A percentile compares a stretch with the other conserved stretches of the same genome.
phyloP scores from a whole-genome alignment of 2,888 invertebrate genomes.

The Andrena bucephala region DNA sequence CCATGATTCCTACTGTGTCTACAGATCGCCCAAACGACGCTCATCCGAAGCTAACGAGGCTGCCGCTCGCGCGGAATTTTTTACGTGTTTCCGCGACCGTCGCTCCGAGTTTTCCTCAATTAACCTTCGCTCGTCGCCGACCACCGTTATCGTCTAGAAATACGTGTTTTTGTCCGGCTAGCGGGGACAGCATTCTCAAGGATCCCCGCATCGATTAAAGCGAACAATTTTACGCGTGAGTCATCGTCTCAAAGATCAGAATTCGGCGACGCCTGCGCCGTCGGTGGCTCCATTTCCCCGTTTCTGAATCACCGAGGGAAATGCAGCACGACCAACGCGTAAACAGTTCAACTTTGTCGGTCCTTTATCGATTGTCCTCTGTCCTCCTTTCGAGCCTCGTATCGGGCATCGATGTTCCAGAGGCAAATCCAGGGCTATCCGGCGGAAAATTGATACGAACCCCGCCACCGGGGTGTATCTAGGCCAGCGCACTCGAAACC shows the following conservation, averaged over 20 bases:
- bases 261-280: background rate
- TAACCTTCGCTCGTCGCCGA: background rate
- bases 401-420: constrained; percentile 18
- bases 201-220: background rate
- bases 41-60: too few relatives aligned
- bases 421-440: constrained; percentile 21
- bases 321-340: constrained; percentile 7
- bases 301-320: background rate
- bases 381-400: constrained; percentile 20
- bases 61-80: background rate
- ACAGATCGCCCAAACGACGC: too few relatives aligned
- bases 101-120: background rate
- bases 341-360: constrained; percentile 10
- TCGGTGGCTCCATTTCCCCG: too few relatives aligned
- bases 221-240: constrained; percentile 2
- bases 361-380: constrained; percentile 10
- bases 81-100: background rate
- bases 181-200: constrained; percentile 1
- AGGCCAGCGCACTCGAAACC: constrained; percentile 66
- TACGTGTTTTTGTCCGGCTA: background rate
- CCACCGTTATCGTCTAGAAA: constrained; percentile 4
- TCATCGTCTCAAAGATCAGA: background rate
- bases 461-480: constrained; percentile 46
- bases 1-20: too few relatives aligned
- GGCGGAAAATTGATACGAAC: constrained; percentile 47